These are phyloP conservation scores for Gallinago undulata DNA, from an alignment of 2,113 vertebrate genomes.

Conservation along the genomic window DNA sequence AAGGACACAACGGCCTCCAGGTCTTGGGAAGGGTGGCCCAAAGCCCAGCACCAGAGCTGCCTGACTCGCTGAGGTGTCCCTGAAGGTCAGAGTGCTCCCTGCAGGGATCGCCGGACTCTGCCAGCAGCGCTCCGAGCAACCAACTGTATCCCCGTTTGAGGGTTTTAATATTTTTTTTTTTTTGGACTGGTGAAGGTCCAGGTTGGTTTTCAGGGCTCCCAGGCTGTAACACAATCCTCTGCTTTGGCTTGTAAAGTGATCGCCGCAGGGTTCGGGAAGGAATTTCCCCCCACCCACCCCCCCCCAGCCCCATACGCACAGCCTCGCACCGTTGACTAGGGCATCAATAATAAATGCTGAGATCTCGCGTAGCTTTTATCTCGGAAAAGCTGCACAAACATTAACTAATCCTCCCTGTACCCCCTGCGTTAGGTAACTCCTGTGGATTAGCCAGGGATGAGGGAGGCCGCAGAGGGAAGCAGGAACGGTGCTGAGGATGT, in stretches of 20 bases:
- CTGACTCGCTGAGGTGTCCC: not conserved
- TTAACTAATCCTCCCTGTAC: conserved; percentile 12
- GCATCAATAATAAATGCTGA: conserved; percentile 52
- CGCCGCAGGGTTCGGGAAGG: conserved; percentile 33
- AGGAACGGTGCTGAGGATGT: rapidly evolving
- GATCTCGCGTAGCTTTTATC: conserved; percentile 23
- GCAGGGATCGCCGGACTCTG: not conserved
- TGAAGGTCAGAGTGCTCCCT: conserved; percentile 43
- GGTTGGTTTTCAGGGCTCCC: not conserved
- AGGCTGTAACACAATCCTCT: conserved; percentile 33
- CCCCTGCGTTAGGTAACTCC: not conserved
- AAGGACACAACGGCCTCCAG: rapidly evolving
- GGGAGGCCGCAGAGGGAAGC: not conserved
- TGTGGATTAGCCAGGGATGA: not conserved
- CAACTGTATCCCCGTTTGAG: not conserved
- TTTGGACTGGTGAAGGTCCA: not conserved
- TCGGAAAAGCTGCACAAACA: not conserved
- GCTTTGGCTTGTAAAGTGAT: conserved; percentile 57
- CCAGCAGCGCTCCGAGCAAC: not conserved
- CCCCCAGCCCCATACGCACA: not conserved
- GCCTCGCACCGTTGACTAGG: not conserved
- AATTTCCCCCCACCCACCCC: not conserved
- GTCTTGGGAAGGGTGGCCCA: not conserved
- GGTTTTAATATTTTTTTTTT: not conserved
- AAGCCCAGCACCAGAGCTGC: not conserved